A percentile compares a stretch with the other conserved stretches of the same genome.
phyloP scores from a whole-genome alignment of 30 jellyfish, hydroid and myxozoan genomes.

The Aurelia sp. region DNA sequence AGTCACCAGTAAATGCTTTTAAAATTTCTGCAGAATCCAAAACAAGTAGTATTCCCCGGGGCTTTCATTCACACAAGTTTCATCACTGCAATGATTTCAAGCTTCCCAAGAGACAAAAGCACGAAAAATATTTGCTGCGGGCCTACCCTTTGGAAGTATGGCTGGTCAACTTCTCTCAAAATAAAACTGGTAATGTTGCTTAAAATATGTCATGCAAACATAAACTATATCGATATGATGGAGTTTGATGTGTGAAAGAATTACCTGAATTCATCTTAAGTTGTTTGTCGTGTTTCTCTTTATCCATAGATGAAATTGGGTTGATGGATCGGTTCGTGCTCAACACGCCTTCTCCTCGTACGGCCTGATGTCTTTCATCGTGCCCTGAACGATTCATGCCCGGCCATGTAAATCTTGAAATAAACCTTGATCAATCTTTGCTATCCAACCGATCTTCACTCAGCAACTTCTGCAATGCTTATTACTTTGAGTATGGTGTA shows the following conservation, averaged over 20 bases:
- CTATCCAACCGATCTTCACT: neutral
- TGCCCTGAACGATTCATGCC: slow-evolving; percentile 96
- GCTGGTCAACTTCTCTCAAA: too few relatives aligned
- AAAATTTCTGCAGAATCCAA: too few relatives aligned
- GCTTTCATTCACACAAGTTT: too few relatives aligned
- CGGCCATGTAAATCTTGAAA: slow-evolving; percentile 80
- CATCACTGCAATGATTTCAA: too few relatives aligned
- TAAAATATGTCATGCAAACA: neutral
- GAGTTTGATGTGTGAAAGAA: neutral
- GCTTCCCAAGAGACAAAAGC: too few relatives aligned
- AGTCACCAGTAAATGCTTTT: too few relatives aligned
- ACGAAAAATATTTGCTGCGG: too few relatives aligned
- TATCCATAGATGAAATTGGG: slow-evolving; percentile 79
- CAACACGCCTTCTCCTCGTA: slow-evolving; percentile 97
- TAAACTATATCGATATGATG: too few relatives aligned
- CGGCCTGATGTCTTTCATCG: slow-evolving; percentile 90
- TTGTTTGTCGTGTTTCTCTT: slow-evolving; percentile 86
- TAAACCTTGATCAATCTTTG: slow-evolving; percentile 11
- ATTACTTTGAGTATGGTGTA: neutral
- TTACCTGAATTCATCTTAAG: slow-evolving; percentile 76
- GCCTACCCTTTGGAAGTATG: too few relatives aligned
- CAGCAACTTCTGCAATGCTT: neutral
- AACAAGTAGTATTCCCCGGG: too few relatives aligned
- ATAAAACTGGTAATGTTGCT: too few relatives aligned
- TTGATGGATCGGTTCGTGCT: slow-evolving; percentile 76